Percentiles rank a stretch among this genome's conserved stretches.
Evolutionary conservation across 2,888 invertebrate species (phyloP).

Genomic region (Neoitamus cyanurus): DNA sequence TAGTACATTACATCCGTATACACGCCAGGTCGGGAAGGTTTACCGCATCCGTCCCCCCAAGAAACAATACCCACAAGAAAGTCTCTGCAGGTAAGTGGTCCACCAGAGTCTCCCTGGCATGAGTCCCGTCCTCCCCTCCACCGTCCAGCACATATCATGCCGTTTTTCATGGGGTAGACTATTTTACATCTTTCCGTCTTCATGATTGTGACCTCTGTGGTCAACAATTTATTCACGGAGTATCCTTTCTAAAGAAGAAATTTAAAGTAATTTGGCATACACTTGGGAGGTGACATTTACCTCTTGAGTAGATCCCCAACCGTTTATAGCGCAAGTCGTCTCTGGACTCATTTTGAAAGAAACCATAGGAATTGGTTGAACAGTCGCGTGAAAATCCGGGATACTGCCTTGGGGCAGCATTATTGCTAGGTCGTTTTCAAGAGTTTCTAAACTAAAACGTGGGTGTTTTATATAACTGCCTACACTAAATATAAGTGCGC

Average conservation of each 20-base stretch:
- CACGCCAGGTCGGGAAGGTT: not conserved
- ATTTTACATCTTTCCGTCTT: not conserved
- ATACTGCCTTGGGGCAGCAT: not conserved
- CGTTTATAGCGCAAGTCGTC: not conserved
- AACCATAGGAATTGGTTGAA: not conserved
- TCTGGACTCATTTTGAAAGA: too few species aligned
- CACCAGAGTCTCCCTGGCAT: conserved; percentile 18
- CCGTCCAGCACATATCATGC: not conserved
- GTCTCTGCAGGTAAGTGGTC: not conserved
- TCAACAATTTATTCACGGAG: not conserved
- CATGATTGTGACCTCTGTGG: not conserved
- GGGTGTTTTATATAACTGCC: not conserved
- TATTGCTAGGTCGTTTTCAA: conserved; percentile 6
- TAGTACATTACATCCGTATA: conserved; percentile 2
- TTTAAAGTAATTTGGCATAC: not conserved
- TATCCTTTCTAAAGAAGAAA: not conserved
- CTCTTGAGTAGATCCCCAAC: not conserved
- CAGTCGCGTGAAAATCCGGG: not conserved
- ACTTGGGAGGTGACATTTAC: not conserved
- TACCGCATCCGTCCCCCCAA: conserved; percentile 21
- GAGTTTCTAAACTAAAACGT: not conserved
- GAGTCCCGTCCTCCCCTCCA: conserved; percentile 1
- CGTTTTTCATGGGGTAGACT: not conserved
- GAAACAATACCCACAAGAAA: conserved; percentile 18
- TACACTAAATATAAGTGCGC: not conserved